A percentile compares a stretch with the other conserved stretches of the same genome.
Conservation (phyloP, 2,888 invertebrate genomes). For the Drosophila buzzatii region DNA sequence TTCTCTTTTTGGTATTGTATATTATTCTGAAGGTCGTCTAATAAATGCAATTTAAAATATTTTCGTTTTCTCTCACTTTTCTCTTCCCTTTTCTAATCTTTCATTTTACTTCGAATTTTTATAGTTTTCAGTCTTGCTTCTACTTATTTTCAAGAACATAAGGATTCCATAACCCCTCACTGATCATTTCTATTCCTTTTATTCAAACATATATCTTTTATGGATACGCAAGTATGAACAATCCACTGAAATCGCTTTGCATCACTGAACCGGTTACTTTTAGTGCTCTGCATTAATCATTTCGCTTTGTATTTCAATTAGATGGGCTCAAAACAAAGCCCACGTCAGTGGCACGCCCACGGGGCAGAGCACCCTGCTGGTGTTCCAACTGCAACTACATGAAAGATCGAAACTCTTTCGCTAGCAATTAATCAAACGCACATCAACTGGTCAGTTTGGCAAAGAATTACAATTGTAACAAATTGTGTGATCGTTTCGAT, state of each 20-base stretch:
- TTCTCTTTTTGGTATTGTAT: too few relatives aligned
- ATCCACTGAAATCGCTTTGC: conserved; percentile 4
- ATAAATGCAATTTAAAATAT: too few relatives aligned
- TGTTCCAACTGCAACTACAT: conserved; percentile 13
- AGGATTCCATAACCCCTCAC: too few relatives aligned
- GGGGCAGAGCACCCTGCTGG: conserved; percentile 39
- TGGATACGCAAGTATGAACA: background rate
- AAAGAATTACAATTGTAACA: conserved; percentile 62
- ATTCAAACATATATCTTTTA: background rate
- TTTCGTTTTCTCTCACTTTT: too few relatives aligned
- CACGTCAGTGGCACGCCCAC: conserved; percentile 27
- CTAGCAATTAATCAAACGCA: conserved; percentile 62
- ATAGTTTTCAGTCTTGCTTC: too few relatives aligned
- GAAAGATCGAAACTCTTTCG: conserved; percentile 62
- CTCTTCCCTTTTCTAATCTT: too few relatives aligned
- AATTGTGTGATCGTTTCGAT: conserved; percentile 35
- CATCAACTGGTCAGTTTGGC: conserved; percentile 55
- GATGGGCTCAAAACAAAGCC: conserved; percentile 52
- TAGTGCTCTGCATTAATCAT: conserved; percentile 55
- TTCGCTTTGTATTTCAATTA: conserved; percentile 63
- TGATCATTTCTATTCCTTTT: background rate
- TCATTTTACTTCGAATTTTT: too few relatives aligned
- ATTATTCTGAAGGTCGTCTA: too few relatives aligned
- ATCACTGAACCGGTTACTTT: conserved; percentile 9
- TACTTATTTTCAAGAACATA: too few relatives aligned